Percentiles rank a stretch among this genome's conserved stretches.
Conservation (phyloP, 2,888 invertebrate genomes). For the Barypeithes pellucidus region DNA sequence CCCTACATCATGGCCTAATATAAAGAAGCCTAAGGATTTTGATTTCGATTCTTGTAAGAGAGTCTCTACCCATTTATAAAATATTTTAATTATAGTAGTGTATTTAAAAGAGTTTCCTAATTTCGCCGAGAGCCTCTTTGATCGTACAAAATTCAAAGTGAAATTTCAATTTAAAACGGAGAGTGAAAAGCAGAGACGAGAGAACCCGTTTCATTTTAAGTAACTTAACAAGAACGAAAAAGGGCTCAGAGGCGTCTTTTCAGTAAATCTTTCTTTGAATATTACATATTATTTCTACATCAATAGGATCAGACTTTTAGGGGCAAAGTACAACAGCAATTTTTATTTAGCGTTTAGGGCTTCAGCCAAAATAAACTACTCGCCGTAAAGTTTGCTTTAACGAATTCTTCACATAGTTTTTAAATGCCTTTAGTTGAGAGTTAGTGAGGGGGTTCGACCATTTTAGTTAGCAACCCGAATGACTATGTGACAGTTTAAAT, state of each 20-base stretch:
- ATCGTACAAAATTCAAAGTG: conserved; percentile 36
- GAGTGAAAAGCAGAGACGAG: conserved; percentile 20
- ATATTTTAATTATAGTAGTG: conserved; percentile 38
- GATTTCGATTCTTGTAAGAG: conserved; percentile 18
- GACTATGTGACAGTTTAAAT: no score
- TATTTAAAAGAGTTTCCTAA: conserved; percentile 41
- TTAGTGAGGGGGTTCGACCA: no score
- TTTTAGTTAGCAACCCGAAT: no score
- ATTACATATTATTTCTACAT: conserved; percentile 21
- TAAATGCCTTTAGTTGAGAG: no score
- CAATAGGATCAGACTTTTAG: conserved; percentile 16
- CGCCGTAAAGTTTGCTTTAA: no score
- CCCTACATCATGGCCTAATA: neutral
- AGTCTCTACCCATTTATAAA: conserved; percentile 21
- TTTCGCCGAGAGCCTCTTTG: conserved; percentile 39
- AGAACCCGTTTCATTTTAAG: conserved; percentile 20
- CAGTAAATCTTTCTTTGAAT: conserved; percentile 29
- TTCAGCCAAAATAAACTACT: neutral
- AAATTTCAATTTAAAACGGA: conserved; percentile 35
- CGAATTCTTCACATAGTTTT: no score
- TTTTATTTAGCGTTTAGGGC: neutral
- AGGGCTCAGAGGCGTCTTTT: conserved; percentile 27
- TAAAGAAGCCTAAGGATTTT: conserved; percentile 26
- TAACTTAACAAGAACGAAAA: conserved; percentile 26
- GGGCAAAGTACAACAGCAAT: neutral